Conservation (phyloP, 2,113 vertebrate species). For the Motacilla alba region DNA sequence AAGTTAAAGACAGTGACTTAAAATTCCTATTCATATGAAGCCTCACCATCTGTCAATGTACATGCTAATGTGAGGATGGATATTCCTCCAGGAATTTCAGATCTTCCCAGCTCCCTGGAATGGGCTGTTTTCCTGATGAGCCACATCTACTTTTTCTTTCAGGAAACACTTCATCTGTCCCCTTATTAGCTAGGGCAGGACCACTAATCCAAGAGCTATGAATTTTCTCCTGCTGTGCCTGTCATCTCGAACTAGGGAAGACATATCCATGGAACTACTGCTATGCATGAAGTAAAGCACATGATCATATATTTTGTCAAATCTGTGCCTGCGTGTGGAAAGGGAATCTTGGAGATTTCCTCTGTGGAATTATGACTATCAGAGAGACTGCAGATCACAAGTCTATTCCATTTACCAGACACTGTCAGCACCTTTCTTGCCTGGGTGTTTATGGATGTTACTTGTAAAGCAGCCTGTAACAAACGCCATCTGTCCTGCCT, state of each 20-base stretch:
- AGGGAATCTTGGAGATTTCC: conserved; percentile 2
- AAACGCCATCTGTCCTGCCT: conserved; percentile 24
- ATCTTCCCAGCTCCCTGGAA: not conserved
- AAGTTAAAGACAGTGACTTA: not conserved
- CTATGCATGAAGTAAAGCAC: not conserved
- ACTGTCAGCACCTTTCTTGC: conserved; percentile 49
- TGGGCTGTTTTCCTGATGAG: not conserved
- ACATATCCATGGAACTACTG: not conserved
- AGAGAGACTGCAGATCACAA: conserved; percentile 17
- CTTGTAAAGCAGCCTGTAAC: not conserved
- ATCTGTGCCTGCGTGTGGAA: not conserved
- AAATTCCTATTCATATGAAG: not conserved
- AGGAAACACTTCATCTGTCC: not conserved
- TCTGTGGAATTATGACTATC: not conserved
- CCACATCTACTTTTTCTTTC: not conserved
- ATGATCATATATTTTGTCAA: not conserved
- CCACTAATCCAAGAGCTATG: not conserved
- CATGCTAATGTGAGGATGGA: not conserved
- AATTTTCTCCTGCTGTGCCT: not conserved
- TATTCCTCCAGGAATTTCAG: not conserved
- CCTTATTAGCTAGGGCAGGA: not conserved
- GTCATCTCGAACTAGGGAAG: not conserved
- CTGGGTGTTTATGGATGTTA: conserved; percentile 24
- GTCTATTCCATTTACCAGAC: not conserved
- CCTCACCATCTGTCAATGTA: not conserved